Conservation (phyloP, 23 tunicate species). For the Styela clava region DNA sequence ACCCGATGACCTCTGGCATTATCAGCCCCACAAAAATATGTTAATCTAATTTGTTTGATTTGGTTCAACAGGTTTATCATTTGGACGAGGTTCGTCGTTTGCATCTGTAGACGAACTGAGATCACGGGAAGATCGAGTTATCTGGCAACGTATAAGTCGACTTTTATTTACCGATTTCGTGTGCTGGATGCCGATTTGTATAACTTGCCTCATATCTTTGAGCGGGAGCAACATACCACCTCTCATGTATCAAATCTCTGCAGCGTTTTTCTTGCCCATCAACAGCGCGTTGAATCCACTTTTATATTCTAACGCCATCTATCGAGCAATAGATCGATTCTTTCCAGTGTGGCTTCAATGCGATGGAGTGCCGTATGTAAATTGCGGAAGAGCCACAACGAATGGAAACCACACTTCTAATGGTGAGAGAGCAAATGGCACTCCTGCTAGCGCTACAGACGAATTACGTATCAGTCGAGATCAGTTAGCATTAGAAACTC, state of each 20-base stretch:
- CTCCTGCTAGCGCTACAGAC: background rate
- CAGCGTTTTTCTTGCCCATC: slow-evolving; percentile 15
- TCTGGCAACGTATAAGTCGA: slow-evolving; percentile 55
- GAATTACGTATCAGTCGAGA: slow-evolving; percentile 1
- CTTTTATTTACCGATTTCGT: slow-evolving; percentile 50
- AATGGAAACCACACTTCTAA: background rate
- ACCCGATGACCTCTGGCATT: too few relatives aligned
- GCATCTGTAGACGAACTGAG: slow-evolving; percentile 9
- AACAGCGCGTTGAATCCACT: slow-evolving; percentile 32
- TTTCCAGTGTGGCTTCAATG: background rate
- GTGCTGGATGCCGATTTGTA: slow-evolving; percentile 75
- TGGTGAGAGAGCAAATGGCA: background rate
- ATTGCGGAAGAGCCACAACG: background rate
- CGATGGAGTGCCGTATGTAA: background rate
- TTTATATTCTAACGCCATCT: slow-evolving; percentile 20
- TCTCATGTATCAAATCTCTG: slow-evolving; percentile 33
- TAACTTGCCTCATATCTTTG: slow-evolving; percentile 41
- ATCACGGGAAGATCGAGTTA: slow-evolving; percentile 49
- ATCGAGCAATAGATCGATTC: background rate
- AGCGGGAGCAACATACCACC: slow-evolving; percentile 28
- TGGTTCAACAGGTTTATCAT: background rate
- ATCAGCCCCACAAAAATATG: too few relatives aligned
- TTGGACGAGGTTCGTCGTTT: background rate
- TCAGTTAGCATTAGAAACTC: background rate
- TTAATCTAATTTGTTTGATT: background rate